Evolutionary conservation across 2,888 invertebrate species (phyloP), one percentile per base, ranked within the genome.

Genomic region (Tholera decimalis): DNA sequence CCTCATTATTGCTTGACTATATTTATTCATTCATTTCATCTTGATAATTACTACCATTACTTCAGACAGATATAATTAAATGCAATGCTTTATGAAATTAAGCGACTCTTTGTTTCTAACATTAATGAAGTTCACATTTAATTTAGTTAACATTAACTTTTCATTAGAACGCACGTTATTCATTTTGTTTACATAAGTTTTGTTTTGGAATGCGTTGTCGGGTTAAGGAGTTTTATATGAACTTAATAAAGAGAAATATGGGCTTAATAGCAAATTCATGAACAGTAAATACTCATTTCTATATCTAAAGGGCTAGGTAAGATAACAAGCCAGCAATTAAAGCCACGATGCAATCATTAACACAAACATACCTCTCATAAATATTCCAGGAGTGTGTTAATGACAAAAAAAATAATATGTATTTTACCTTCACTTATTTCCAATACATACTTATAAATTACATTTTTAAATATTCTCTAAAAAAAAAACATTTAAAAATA

Each of bases 11-110:
- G 37, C 37, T 47, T n/a, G 26, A 9, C 35, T 67, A 35, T 35
- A 33, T 56, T 67, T 37, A 61, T 54, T 71, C 54, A 63, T 69
- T 68, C 22, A 44, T 69, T 69, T 63, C 18, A 66, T 72, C 60
- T 51, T 51, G 59, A 66, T 66, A 60, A 72, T 46, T 58, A 33
- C 35, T 44, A 44, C 39, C 71, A 65, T 71, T 65, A 65, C n/a
- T 58, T 37, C 6, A 58, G 58, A 70, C 51, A 53, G 51, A 55
- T 62, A 55, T 63, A 71, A 71, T 59, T 43, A 28, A 71, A 59
- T 46, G 59, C 50, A 55, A 71, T 65, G 43, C 35, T 69, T 63
- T 49, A 64, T 70, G 15, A 49, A 53, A 64, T 49, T 57, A 64
- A 70, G 62, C 55, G 11, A 50, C 50, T 69, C 68, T 69, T 62